Percentiles rank a stretch among this genome's conserved stretches.
Evolutionary conservation across 2,888 invertebrate genomes (phyloP).

Genomic region (Sepioteuthis lessoniana): DNA sequence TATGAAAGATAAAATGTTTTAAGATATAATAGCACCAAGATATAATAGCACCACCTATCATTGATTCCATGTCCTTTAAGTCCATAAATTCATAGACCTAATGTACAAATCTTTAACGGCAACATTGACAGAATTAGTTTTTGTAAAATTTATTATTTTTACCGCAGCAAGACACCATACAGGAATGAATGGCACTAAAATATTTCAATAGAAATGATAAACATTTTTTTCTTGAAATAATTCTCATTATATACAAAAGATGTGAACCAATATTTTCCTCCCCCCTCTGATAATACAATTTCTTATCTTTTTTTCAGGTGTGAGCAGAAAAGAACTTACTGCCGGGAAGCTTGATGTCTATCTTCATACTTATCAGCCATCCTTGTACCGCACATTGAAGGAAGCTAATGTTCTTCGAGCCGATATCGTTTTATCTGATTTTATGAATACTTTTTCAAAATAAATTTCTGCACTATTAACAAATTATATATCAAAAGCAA

Average conservation of each 20-base stretch:
- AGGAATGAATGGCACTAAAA: background rate
- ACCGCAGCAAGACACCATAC: background rate
- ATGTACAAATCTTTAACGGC: no score
- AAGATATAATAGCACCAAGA: no score
- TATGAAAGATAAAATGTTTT: no score
- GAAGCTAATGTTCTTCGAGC: background rate
- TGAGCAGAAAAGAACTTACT: constrained; percentile 17
- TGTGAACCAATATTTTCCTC: background rate
- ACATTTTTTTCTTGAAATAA: background rate
- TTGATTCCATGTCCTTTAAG: no score
- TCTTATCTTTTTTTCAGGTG: background rate
- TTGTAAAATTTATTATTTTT: background rate
- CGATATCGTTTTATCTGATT: background rate
- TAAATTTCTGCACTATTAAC: no score
- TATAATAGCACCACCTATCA: no score
- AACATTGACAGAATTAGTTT: no score
- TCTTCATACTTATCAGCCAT: background rate
- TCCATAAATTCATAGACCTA: no score
- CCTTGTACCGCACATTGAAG: background rate
- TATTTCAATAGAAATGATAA: background rate
- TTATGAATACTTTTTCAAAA: background rate
- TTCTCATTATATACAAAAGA: background rate
- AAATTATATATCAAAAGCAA: no score
- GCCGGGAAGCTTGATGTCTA: background rate
- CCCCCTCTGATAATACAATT: background rate